Percentiles rank a stretch among this genome's conserved stretches.
Evolutionary conservation across 2,113 vertebrate species (phyloP).

Genomic region (Oryzias javanicus): DNA sequence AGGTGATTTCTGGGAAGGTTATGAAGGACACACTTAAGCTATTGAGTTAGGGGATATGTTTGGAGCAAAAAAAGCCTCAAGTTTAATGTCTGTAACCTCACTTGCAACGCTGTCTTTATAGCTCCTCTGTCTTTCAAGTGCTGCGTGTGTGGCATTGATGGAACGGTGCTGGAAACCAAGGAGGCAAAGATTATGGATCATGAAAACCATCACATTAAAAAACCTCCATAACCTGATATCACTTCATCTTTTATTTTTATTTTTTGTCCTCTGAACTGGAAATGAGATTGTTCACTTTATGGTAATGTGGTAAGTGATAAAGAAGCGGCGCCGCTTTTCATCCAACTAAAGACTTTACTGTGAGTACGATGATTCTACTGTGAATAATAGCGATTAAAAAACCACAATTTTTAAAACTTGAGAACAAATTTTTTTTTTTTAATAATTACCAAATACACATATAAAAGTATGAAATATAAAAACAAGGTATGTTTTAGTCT

Average conservation of each 20-base stretch:
- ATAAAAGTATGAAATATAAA: too few species aligned
- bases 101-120: background rate
- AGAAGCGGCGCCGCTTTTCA: background rate
- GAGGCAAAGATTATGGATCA: slow-evolving; percentile 13
- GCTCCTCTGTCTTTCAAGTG: background rate
- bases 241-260: slow-evolving; percentile 22
- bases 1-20: slow-evolving; percentile 28
- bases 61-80: slow-evolving; percentile 4
- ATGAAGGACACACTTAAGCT: slow-evolving; percentile 31
- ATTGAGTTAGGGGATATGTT: background rate
- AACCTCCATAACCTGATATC: slow-evolving; percentile 2
- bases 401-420: too few species aligned
- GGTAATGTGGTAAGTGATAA: slow-evolving; percentile 9
- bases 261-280: slow-evolving; percentile 17
- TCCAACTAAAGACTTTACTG: background rate
- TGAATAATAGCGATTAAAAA: too few species aligned
- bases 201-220: slow-evolving; percentile 12
- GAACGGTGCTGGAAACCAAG: background rate
- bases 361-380: too few species aligned
- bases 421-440: too few species aligned
- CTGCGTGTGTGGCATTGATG: background rate
- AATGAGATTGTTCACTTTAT: slow-evolving; percentile 28
- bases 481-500: too few species aligned
- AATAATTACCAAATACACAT: too few species aligned
- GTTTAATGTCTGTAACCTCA: background rate